A percentile compares a stretch with the other conserved stretches of the same genome.
Evolutionary conservation across 2,797 vertebrate genomes (phyloP).

Genomic region (Galaxias olidus): DNA sequence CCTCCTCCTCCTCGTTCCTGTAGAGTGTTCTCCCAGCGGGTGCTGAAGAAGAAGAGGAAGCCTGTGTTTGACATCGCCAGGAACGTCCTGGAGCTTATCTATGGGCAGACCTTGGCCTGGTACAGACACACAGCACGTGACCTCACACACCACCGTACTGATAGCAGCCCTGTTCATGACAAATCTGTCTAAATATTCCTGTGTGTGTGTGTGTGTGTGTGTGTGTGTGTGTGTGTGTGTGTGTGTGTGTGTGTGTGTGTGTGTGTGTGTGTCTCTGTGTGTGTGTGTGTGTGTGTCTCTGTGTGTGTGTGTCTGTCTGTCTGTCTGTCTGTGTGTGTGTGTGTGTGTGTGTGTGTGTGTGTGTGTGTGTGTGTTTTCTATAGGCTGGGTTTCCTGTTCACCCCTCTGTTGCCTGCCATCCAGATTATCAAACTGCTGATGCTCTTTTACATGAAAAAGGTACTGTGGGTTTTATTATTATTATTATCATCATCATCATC

Average conservation of each 20-base stretch:
- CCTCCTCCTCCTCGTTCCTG: constrained; percentile 29
- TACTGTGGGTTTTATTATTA: constrained; percentile 40
- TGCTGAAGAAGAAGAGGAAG: constrained; percentile 73
- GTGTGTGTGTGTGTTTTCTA: too few species aligned
- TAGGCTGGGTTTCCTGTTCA: constrained; percentile 90
- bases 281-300: too few species aligned
- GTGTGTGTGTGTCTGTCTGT: too few species aligned
- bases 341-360: too few species aligned
- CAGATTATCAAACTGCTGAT: constrained; percentile 88
- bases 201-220: neutral
- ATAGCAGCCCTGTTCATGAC: neutral
- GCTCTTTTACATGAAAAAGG: constrained; percentile 93
- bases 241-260: too few species aligned
- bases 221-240: constrained; percentile 1
- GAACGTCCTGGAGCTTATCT: constrained; percentile 93
- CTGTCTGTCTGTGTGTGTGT: too few species aligned
- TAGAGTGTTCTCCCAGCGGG: constrained; percentile 85
- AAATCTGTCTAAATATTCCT: neutral
- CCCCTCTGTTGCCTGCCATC: constrained; percentile 83
- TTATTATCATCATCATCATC: too few species aligned
- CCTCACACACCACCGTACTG: neutral
- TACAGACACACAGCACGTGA: constrained; percentile 58
- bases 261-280: too few species aligned
- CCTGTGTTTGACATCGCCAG: constrained; percentile 90
- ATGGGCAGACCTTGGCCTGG: constrained; percentile 92